Conservation (phyloP, 2,797 vertebrate genomes). For the Pseudotriccus pelzelni region DNA sequence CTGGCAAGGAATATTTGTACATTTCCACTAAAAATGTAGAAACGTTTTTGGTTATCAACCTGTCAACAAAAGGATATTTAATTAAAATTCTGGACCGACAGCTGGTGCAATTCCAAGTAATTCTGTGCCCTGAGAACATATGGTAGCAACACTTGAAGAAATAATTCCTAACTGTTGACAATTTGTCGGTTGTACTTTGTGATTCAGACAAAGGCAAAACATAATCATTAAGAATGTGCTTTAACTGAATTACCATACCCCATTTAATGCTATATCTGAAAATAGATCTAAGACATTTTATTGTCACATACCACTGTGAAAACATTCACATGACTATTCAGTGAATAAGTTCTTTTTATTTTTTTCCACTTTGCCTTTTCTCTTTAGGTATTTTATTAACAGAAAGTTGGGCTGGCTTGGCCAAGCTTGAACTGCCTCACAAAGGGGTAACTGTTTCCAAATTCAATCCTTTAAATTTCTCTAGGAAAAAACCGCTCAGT, state of each 20-base stretch:
- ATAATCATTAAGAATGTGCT: background rate
- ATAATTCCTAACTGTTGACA: background rate
- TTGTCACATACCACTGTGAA: background rate
- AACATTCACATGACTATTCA: background rate
- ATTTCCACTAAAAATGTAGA: background rate
- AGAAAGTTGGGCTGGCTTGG: background rate
- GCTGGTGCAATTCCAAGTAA: background rate
- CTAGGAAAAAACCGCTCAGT: background rate
- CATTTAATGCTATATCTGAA: background rate
- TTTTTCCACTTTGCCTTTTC: background rate
- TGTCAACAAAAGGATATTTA: background rate
- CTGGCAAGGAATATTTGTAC: background rate
- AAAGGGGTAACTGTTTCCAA: background rate
- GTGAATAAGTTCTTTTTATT: background rate
- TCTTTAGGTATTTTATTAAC: background rate
- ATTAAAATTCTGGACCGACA: background rate
- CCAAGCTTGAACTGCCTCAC: background rate
- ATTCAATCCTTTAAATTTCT: background rate
- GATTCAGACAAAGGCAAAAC: background rate
- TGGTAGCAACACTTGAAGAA: background rate
- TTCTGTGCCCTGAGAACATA: background rate
- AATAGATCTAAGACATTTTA: background rate
- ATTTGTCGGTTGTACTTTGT: background rate
- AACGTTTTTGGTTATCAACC: background rate
- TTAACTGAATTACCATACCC: background rate